Percentiles rank a stretch among this genome's conserved stretches.
Evolutionary conservation across 1,140 invertebrate genomes (phyloP).

Genomic region (Drosophila persimilis): DNA sequence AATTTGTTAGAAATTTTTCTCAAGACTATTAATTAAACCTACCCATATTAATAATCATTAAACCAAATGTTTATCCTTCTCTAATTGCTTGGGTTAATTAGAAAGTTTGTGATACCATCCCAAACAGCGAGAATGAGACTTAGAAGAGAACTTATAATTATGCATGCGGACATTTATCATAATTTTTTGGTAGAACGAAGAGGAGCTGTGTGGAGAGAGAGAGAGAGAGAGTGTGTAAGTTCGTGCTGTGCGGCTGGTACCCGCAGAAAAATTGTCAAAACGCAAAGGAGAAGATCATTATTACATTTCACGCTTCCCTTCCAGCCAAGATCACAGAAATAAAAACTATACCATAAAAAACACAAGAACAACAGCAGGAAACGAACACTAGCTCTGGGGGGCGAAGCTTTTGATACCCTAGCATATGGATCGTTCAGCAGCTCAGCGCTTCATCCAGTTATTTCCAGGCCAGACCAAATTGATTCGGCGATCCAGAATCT

Average conservation of each 20-base stretch:
- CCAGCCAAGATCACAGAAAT: slow-evolving; percentile 55
- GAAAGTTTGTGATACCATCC: slow-evolving; percentile 28
- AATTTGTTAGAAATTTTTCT: slow-evolving; percentile 9
- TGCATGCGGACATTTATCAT: slow-evolving; percentile 50
- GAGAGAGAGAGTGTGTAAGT: slow-evolving; percentile 4
- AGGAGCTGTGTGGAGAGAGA: no score
- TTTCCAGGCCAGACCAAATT: no score
- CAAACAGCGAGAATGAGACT: background rate
- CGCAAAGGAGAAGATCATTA: slow-evolving; percentile 79
- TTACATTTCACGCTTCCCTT: slow-evolving; percentile 79
- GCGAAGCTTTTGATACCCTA: no score
- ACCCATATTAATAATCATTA: slow-evolving; percentile 44
- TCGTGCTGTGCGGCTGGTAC: slow-evolving; percentile 53
- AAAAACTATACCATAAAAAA: slow-evolving; percentile 32
- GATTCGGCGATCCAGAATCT: no score
- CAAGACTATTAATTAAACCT: background rate
- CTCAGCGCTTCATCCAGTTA: no score
- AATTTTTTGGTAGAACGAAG: slow-evolving; percentile 7
- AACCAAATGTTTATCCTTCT: slow-evolving; percentile 45
- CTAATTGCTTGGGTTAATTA: slow-evolving; percentile 29
- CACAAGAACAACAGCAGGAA: background rate
- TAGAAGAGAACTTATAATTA: slow-evolving; percentile 43
- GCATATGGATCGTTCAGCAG: no score
- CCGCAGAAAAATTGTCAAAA: slow-evolving; percentile 77
- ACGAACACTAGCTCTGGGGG: no score